Conservation (phyloP, 2,797 vertebrate species). For the Erithacus rubecula region DNA sequence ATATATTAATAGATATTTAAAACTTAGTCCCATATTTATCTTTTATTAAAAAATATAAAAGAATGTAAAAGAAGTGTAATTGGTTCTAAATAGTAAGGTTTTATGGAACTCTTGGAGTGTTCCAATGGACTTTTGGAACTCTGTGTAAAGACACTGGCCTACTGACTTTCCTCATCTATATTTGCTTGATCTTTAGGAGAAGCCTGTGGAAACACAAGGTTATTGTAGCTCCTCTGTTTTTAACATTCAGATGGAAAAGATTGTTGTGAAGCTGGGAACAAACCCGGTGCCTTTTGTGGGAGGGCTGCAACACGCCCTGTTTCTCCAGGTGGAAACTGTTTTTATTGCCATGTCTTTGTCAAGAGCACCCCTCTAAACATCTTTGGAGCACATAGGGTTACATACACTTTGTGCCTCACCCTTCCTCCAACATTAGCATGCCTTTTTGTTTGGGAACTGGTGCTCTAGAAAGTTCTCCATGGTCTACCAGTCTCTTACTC, state of each 20-base stretch:
- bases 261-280: not conserved
- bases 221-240: not conserved
- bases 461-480: not conserved
- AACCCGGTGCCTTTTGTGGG: not conserved
- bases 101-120: not conserved
- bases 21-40: not conserved
- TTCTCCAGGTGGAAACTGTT: not conserved
- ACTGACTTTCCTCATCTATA: not conserved
- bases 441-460: not conserved
- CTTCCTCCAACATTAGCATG: not conserved
- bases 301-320: not conserved
- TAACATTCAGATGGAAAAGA: not conserved
- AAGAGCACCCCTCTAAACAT: not conserved
- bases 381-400: not conserved
- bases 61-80: not conserved
- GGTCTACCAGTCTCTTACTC: not conserved
- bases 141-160: not conserved
- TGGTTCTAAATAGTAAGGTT: not conserved
- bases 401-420: not conserved
- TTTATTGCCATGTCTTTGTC: not conserved
- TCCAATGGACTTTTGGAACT: not conserved
- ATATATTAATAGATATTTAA: not conserved
- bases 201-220: not conserved
- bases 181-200: not conserved
- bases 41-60: no score